Conservation (phyloP, 37 sponge, comb jelly and placozoan genomes). For the Haliclona indistincta region DNA sequence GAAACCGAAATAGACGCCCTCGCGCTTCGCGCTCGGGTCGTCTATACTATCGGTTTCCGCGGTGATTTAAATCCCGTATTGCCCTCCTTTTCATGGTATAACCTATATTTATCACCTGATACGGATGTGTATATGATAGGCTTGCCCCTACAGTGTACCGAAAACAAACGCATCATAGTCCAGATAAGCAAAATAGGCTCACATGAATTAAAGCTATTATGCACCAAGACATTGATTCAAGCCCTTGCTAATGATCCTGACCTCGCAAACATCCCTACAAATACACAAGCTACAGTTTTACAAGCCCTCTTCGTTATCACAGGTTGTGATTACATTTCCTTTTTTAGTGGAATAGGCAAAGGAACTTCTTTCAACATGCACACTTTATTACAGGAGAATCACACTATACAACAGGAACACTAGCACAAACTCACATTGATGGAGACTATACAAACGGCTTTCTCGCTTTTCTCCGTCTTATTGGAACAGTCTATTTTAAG, state of each 20-base stretch:
- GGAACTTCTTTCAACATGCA: slow-evolving; percentile 18
- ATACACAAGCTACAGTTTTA: background rate
- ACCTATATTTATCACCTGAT: slow-evolving; percentile 25
- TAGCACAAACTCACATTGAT: background rate
- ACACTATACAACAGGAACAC: background rate
- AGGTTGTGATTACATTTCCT: slow-evolving; percentile 42
- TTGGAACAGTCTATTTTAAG: slow-evolving; percentile 27
- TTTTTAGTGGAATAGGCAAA: slow-evolving; percentile 17
- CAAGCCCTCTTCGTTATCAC: slow-evolving; percentile 15
- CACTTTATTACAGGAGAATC: slow-evolving; percentile 8
- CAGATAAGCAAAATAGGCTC: background rate
- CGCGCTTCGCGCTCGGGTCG: no score
- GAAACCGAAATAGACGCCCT: no score
- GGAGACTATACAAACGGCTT: background rate
- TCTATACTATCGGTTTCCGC: no score
- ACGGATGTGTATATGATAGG: slow-evolving; percentile 31
- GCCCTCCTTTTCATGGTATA: no score
- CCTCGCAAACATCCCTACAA: slow-evolving; percentile 6
- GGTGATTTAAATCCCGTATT: no score
- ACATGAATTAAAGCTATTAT: background rate
- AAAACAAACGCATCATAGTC: background rate
- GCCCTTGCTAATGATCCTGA: slow-evolving; percentile 22
- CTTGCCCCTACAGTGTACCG: background rate
- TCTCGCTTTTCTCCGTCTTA: slow-evolving; percentile 16
- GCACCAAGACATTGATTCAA: background rate